These are phyloP conservation scores for Enteromius trimaculatus DNA, from an alignment of 2,797 vertebrate species.

Conservation along the genomic window DNA sequence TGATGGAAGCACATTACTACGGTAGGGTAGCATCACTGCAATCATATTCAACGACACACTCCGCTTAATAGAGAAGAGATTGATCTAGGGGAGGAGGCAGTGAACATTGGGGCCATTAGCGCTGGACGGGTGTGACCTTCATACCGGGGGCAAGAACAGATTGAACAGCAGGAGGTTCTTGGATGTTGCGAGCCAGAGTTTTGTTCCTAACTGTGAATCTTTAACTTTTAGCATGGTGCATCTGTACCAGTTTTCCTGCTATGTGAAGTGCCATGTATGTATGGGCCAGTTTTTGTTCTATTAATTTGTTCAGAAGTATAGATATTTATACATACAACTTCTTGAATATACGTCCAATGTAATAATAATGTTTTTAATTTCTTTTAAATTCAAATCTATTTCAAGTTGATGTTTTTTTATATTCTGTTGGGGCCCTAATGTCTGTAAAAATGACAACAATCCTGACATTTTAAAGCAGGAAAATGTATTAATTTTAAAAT, in stretches of 20 bases:
- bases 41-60: slow-evolving; percentile 80
- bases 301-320: neutral
- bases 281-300: neutral
- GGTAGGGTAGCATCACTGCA: slow-evolving; percentile 77
- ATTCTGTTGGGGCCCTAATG: neutral
- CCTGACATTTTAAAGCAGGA: neutral
- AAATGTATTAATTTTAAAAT: neutral
- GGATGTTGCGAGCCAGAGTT: neutral
- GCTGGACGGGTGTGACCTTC: slow-evolving; percentile 75
- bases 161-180: slow-evolving; percentile 61
- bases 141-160: slow-evolving; percentile 66
- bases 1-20: slow-evolving; percentile 83
- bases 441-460: neutral
- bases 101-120: slow-evolving; percentile 70
- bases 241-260: neutral
- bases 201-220: neutral
- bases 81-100: slow-evolving; percentile 77
- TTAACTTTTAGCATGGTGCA: neutral
- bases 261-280: neutral
- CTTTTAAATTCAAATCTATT: neutral
- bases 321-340: neutral
- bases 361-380: neutral
- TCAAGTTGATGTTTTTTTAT: neutral
- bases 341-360: neutral
- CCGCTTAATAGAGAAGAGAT: slow-evolving; percentile 81